Evolutionary conservation across 2,888 invertebrate species (phyloP).

Genomic region (Nectonema munidae): DNA sequence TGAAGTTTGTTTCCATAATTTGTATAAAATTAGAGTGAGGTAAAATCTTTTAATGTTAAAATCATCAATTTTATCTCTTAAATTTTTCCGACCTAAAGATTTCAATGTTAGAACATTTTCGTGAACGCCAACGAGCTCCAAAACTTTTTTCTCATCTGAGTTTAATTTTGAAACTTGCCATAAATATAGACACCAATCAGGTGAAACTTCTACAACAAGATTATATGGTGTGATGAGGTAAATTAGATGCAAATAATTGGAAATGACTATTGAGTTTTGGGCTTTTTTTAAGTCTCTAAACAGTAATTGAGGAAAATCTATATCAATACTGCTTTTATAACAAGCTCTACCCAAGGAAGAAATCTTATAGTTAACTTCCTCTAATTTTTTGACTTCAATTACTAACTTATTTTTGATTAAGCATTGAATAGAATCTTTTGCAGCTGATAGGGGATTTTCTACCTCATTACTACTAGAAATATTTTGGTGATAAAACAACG

Average conservation of each 20-base stretch:
- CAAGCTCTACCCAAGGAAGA: slow-evolving; percentile 39
- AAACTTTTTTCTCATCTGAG: too few species aligned
- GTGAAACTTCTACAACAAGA: slow-evolving; percentile 23
- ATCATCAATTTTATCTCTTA: too few species aligned
- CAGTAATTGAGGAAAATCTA: slow-evolving; percentile 36
- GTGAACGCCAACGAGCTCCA: too few species aligned
- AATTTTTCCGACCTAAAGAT: too few species aligned
- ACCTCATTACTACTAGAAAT: too few species aligned
- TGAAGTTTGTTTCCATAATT: slow-evolving; percentile 27
- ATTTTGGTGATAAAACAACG: too few species aligned
- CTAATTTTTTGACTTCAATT: slow-evolving; percentile 1
- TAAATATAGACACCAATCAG: too few species aligned
- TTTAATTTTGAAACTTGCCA: too few species aligned
- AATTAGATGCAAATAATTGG: slow-evolving; percentile 47
- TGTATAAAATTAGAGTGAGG: slow-evolving; percentile 46
- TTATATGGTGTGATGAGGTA: slow-evolving; percentile 53
- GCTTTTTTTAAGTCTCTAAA: slow-evolving; percentile 39
- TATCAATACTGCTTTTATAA: slow-evolving; percentile 49
- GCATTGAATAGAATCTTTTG: too few species aligned
- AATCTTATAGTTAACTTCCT: slow-evolving; percentile 20
- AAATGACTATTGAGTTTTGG: slow-evolving; percentile 39
- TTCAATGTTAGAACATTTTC: too few species aligned
- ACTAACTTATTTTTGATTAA: too few species aligned
- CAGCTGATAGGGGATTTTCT: too few species aligned
- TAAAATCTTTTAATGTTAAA: slow-evolving; percentile 50